These are phyloP conservation scores for Reinhardtius hippoglossoides DNA, from an alignment of 2,113 vertebrate genomes.

Conservation along the genomic window DNA sequence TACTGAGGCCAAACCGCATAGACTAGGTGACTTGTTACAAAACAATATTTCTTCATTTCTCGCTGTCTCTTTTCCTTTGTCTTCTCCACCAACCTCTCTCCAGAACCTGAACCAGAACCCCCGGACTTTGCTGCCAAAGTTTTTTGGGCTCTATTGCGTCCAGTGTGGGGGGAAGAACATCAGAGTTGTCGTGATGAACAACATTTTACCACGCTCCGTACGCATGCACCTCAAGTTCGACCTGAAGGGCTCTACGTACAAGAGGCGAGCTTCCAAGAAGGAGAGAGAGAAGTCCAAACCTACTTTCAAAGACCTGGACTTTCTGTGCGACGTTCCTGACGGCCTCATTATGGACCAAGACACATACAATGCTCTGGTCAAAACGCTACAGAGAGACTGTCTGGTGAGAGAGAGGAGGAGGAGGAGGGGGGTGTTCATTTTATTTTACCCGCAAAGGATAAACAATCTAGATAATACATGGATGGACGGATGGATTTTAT, in stretches of 20 bases:
- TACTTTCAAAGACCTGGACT: conserved; percentile 97
- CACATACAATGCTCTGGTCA: conserved; percentile 90
- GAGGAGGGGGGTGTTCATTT: background rate
- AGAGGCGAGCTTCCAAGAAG: conserved; percentile 94
- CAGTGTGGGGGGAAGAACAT: conserved; percentile 98
- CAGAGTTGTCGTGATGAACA: conserved; percentile 97
- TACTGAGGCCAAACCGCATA: background rate
- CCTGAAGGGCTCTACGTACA: conserved; percentile 97
- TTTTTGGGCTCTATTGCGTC: conserved; percentile 97
- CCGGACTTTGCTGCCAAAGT: conserved; percentile 95
- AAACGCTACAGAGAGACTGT: conserved; percentile 95
- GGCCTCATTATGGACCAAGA: conserved; percentile 93
- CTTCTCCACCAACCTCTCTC: background rate
- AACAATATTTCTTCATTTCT: background rate
- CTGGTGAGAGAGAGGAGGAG: conserved; percentile 85
- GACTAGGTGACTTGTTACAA: background rate
- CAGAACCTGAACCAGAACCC: conserved; percentile 99
- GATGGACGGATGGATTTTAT: too few relatives aligned
- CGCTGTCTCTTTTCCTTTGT: background rate
- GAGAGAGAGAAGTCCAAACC: conserved; percentile 95
- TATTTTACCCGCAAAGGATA: background rate
- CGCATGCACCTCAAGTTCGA: conserved; percentile 99
- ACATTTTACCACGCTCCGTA: conserved; percentile 92
- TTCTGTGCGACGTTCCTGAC: conserved; percentile 92
- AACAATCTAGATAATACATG: background rate